Evolutionary conservation across 2,888 invertebrate genomes (phyloP).

Genomic region (Leucophora obtusa): DNA sequence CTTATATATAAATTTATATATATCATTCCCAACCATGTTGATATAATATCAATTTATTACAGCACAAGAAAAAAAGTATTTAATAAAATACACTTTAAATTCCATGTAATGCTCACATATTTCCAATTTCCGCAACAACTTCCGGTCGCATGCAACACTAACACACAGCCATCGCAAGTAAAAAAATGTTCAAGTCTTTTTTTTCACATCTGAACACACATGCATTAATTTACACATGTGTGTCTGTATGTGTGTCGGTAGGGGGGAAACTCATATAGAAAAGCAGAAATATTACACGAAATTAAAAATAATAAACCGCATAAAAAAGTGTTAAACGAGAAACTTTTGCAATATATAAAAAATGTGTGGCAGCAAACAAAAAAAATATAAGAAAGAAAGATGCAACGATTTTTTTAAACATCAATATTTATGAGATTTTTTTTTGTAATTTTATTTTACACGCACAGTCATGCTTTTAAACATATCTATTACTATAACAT

Average conservation of each 20-base stretch:
- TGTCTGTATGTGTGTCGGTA: neutral
- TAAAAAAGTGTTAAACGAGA: slow-evolving; percentile 46
- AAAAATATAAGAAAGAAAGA: slow-evolving; percentile 21
- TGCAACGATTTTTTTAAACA: slow-evolving; percentile 6
- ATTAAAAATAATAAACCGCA: slow-evolving; percentile 32
- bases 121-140: slow-evolving; percentile 73
- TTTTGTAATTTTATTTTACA: slow-evolving; percentile 9
- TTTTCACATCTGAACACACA: neutral
- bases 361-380: slow-evolving; percentile 15
- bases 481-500: slow-evolving; percentile 1
- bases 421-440: slow-evolving; percentile 40
- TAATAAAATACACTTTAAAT: slow-evolving; percentile 38
- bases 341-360: slow-evolving; percentile 22
- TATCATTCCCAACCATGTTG: neutral
- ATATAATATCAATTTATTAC: neutral
- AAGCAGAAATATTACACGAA: neutral
- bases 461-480: slow-evolving; percentile 13
- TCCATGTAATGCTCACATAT: slow-evolving; percentile 65
- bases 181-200: slow-evolving; percentile 12
- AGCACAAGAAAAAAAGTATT: slow-evolving; percentile 2
- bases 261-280: slow-evolving; percentile 29
- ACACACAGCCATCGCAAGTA: slow-evolving; percentile 7
- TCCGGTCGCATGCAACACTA: slow-evolving; percentile 57
- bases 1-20: too few species aligned
- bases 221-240: neutral